Evolutionary conservation across 2,888 invertebrate species (phyloP), one percentile per base, ranked within the genome.

Genomic region (Vannuccia rotundouncinata): DNA sequence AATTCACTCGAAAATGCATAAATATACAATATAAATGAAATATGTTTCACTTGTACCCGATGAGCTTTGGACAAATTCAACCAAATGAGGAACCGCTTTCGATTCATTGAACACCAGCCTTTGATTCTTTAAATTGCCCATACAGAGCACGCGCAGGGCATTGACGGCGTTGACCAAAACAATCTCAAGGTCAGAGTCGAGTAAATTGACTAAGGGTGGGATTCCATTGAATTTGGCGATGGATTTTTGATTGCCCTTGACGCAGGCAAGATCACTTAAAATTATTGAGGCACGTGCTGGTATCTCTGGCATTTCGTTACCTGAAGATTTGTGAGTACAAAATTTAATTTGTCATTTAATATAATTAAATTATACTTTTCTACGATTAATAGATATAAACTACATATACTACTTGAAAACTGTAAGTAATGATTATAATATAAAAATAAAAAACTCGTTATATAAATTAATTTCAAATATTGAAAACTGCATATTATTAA

Each of bases 91-190:
- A 13, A 88, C 82, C 10, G 86, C 87, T 29, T 66, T 2, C 1
- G 85, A 85, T 77, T 84, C 82, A 17, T 85, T 82, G 1, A 85
- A 85, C 0, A 84, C 85, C 0, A 84, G 84, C n/a, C 84, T 84
- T 83, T 88, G 88, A 82, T 87, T 88, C 1, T 59, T 82, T 1
- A 74, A 59, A 81, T 86, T 86, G 13, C 83, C 83, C 10, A 60
- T 76, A 83, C 88, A 88, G 73, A 88, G 81, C 17, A 88, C 86
- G 28, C 87, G 83, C n/a, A 88, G 83, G 0, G 87, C 87, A 82
- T 88, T 88, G 30, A 87, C 87, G 0, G 87, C 85, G 82, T 87
- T 87, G 5, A 87, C 86, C 28, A 88, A 82, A 1, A 88, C 87
- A 81, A 87, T 87, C 80, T 88, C 88, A 1, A 87, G 29, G 13